Evolutionary conservation across 1,140 invertebrate genomes (phyloP).

Genomic region (Agrypnia vestita): DNA sequence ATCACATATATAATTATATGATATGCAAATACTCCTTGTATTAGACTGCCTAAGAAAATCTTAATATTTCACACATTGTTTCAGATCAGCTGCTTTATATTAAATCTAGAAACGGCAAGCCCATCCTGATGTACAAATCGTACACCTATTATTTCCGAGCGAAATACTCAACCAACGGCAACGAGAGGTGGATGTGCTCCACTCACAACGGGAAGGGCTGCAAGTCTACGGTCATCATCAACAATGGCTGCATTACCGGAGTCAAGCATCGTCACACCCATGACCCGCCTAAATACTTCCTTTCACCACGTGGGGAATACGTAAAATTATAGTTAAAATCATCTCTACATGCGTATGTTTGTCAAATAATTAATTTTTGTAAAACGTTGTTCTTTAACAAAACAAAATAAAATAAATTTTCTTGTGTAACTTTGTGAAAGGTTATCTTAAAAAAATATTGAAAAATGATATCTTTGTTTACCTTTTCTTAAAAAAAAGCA

Average conservation of each 20-base stretch:
- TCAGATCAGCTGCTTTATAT: constrained; percentile 11
- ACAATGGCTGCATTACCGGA: neutral
- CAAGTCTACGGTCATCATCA: neutral
- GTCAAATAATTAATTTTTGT: neutral
- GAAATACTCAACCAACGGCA: neutral
- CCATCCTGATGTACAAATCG: neutral
- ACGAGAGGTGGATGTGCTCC: constrained; percentile 22
- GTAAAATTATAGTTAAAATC: constrained; percentile 1
- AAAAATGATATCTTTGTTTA: too few relatives aligned
- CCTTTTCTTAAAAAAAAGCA: too few relatives aligned
- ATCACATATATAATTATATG: too few relatives aligned
- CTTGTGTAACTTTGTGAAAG: neutral
- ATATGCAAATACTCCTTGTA: too few relatives aligned
- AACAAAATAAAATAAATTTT: neutral
- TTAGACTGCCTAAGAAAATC: too few relatives aligned
- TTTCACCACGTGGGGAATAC: neutral
- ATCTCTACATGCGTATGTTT: neutral
- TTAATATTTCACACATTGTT: too few relatives aligned
- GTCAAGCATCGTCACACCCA: neutral
- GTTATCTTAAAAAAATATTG: too few relatives aligned
- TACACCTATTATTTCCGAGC: constrained; percentile 20
- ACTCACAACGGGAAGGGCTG: neutral
- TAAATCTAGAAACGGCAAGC: neutral
- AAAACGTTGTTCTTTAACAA: neutral
- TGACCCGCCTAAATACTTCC: neutral